These are phyloP conservation scores for Bothrops jararaca DNA, from an alignment of 2,113 vertebrate genomes.

Conservation along the genomic window DNA sequence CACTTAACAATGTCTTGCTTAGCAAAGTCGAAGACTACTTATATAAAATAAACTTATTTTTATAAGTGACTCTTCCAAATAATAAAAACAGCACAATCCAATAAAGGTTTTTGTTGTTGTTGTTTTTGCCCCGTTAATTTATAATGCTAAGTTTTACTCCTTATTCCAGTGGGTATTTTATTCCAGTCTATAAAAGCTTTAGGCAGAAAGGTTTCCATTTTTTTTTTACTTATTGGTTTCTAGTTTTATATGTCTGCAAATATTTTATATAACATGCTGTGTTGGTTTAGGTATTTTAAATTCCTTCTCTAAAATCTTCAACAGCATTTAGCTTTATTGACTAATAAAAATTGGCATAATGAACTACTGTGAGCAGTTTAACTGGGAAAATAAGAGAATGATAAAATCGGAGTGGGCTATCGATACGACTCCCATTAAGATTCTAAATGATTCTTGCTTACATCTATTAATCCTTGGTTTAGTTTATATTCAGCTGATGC, in stretches of 20 bases:
- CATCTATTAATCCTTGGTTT: conserved; percentile 28
- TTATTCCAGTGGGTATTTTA: background rate
- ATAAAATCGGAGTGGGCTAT: conserved; percentile 42
- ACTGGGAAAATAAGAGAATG: conserved; percentile 38
- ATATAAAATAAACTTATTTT: background rate
- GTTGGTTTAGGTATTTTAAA: conserved; percentile 49
- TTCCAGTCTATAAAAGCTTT: conserved; percentile 32
- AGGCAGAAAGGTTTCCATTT: conserved; percentile 47
- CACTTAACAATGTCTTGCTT: background rate
- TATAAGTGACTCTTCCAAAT: background rate
- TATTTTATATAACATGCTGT: conserved; percentile 38
- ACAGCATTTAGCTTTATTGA: conserved; percentile 57
- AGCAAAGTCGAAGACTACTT: background rate
- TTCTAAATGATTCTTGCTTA: conserved; percentile 27
- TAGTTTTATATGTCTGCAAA: conserved; percentile 54
- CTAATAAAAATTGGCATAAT: conserved; percentile 47
- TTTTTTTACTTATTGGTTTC: conserved; percentile 40
- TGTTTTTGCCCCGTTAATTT: background rate
- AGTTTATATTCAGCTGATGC: background rate
- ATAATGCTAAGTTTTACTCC: conserved; percentile 6
- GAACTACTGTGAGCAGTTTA: conserved; percentile 29
- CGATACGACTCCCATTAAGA: conserved; percentile 19
- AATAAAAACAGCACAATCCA: background rate
- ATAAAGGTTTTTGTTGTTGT: background rate
- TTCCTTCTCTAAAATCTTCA: conserved; percentile 54